Evolutionary conservation across 2,797 vertebrate species (phyloP), one percentile per base, ranked within the genome.

Genomic region (Numenius phaeopus): DNA sequence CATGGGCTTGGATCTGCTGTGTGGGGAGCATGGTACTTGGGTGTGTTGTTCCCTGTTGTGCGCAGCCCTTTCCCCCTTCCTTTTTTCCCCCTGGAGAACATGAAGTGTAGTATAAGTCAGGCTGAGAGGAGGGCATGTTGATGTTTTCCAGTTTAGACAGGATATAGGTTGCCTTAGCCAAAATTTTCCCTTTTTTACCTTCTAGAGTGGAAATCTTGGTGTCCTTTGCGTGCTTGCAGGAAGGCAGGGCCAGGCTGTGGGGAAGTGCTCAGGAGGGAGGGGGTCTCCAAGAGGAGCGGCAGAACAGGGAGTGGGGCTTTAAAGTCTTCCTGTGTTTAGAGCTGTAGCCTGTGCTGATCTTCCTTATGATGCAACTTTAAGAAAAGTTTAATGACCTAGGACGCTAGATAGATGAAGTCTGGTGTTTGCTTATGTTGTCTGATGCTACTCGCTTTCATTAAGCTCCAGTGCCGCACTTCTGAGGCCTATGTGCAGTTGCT

Each of bases 11-110:
- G 11, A 30, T 50, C 16, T 39, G 32, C 19, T 37, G 9, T 34
- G 37, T 5, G 19, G 34, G 10, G 13, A 30, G 4, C 2, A 13
- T 0, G 4, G 29, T 44, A 3, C 16, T 50, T 30, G 26, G 2
- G 13, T 14, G 14, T 30, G 46, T 3, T 2, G 57, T 66, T 71
- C 44, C 4, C 24, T 42, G 13, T 54, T 72, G 11, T 55, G 55
- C 7, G 2, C 9, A 32, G 9, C 18, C 10, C 5, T 82, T 58
- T 49, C 7, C 3, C 3, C 17, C 2, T 19, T 46, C 13, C 4
- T 46, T 52, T 39, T 58, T 42, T 19, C 18, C 0, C 4, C 2
- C 13, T 8, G 4, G 5, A 65, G 34, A 57, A 27, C 22, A 73
- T 80, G 10, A 77, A 18, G n/a, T 15, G 10, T 17, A 55, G 11